phyloP scores from a whole-genome alignment of 2,113 vertebrate species.

The Cottus gobio region DNA sequence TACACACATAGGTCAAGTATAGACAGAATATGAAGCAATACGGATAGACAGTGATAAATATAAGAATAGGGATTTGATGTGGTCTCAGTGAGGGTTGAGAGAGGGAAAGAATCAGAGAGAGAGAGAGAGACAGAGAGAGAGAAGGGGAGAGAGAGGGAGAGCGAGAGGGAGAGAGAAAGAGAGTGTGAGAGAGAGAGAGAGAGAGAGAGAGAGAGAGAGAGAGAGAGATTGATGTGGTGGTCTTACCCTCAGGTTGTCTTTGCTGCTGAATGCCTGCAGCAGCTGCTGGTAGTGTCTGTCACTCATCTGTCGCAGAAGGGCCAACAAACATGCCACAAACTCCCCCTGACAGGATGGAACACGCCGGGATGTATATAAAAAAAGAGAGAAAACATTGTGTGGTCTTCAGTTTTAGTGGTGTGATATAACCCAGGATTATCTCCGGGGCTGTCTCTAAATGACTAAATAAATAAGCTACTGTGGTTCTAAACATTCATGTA shows the following conservation, averaged over 20 bases:
- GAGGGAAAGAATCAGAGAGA: not conserved
- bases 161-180: not conserved
- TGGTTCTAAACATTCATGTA: not conserved
- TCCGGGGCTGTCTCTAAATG: not conserved
- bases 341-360: conserved; percentile 86
- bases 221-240: not conserved
- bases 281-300: conserved; percentile 97
- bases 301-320: conserved; percentile 95
- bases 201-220: not conserved
- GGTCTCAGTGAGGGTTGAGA: not conserved
- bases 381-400: not conserved
- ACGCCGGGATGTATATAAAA: not conserved
- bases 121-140: no score
- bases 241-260: conserved; percentile 87
- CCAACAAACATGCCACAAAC: conserved; percentile 96
- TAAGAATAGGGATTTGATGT: not conserved
- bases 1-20: not conserved
- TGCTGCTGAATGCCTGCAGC: conserved; percentile 92
- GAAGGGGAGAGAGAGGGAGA: not conserved
- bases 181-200: not conserved
- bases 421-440: no score
- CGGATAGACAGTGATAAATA: not conserved
- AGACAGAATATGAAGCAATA: not conserved
- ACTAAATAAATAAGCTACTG: not conserved
- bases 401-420: not conserved